phyloP scores from a whole-genome alignment of 2,888 invertebrate species.

The Drosophila kambysellisi region DNA sequence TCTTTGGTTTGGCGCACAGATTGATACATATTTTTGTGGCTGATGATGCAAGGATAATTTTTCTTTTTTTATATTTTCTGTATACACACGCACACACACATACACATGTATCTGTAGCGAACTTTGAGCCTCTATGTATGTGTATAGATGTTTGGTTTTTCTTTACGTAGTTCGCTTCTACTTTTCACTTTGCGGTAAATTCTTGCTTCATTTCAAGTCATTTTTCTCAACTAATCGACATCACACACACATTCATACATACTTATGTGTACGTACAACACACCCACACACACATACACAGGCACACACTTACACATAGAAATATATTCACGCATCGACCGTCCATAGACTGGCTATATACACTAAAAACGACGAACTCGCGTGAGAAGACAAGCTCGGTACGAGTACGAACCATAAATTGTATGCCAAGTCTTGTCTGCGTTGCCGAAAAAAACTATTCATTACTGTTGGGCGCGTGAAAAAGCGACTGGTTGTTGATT shows the following conservation, averaged over 20 bases:
- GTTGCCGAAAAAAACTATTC: conserved; percentile 72
- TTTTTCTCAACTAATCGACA: conserved; percentile 61
- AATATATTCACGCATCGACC: conserved; percentile 82
- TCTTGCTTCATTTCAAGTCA: conserved; percentile 45
- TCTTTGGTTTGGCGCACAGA: conserved; percentile 38
- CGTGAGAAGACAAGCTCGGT: conserved; percentile 78
- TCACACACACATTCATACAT: conserved; percentile 45
- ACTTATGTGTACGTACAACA: conserved; percentile 38
- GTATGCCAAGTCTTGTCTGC: conserved; percentile 79
- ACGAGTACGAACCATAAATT: conserved; percentile 76
- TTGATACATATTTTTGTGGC: conserved; percentile 26
- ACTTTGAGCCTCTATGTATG: conserved; percentile 61
- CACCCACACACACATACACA: conserved; percentile 69
- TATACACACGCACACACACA: conserved; percentile 55
- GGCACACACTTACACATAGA: conserved; percentile 80
- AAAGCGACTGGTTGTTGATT: conserved; percentile 43
- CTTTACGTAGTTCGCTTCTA: conserved; percentile 18
- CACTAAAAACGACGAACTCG: conserved; percentile 77
- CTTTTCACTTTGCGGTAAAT: conserved; percentile 61
- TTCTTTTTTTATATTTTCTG: conserved; percentile 62
- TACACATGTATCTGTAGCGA: conserved; percentile 58
- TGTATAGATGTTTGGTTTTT: conserved; percentile 32
- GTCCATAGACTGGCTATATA: conserved; percentile 79
- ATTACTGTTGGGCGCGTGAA: conserved; percentile 51
- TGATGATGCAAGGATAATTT: conserved; percentile 71